These are phyloP conservation scores for Agriotes lineatus DNA, from an alignment of 2,888 invertebrate species.

Conservation along the genomic window DNA sequence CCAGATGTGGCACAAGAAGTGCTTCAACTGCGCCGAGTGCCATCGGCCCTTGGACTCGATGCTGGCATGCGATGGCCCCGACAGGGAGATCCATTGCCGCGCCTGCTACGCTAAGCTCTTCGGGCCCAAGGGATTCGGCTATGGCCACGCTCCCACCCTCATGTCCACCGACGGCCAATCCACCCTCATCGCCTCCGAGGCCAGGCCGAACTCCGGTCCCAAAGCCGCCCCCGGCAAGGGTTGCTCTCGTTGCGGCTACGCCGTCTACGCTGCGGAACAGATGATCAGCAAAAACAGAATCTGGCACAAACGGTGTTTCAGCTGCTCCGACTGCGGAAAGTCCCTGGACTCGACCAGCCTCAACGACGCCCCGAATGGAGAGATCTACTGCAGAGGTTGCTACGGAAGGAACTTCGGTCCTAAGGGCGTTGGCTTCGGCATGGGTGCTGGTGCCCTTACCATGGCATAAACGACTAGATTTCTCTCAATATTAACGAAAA, in stretches of 20 bases:
- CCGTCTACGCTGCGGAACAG: slow-evolving; percentile 96
- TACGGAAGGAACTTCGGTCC: slow-evolving; percentile 90
- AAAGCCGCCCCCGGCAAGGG: slow-evolving; percentile 82
- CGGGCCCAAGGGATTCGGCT: slow-evolving; percentile 93
- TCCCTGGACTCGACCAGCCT: slow-evolving; percentile 90
- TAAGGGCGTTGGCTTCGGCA: slow-evolving; percentile 90
- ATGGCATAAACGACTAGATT: slow-evolving; percentile 76
- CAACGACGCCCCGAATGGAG: slow-evolving; percentile 92
- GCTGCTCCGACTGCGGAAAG: slow-evolving; percentile 88
- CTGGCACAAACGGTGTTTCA: slow-evolving; percentile 94
- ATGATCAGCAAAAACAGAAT: slow-evolving; percentile 94
- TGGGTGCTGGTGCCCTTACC: slow-evolving; percentile 91
- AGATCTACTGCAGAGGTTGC: slow-evolving; percentile 93
- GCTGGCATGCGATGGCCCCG: slow-evolving; percentile 93
- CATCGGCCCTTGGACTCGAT: slow-evolving; percentile 91
- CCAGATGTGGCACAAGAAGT: slow-evolving; percentile 96
- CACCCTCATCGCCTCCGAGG: slow-evolving; percentile 77
- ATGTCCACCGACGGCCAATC: slow-evolving; percentile 82
- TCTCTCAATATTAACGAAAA: slow-evolving; percentile 12
- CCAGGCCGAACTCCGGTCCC: slow-evolving; percentile 79
- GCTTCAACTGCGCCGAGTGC: slow-evolving; percentile 93
- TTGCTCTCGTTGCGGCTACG: slow-evolving; percentile 89
- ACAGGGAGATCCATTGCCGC: slow-evolving; percentile 93
- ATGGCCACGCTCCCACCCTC: slow-evolving; percentile 88
- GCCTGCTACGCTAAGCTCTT: slow-evolving; percentile 92